A percentile compares a stretch with the other conserved stretches of the same genome.
Evolutionary conservation across 2,113 vertebrate genomes (phyloP).

Genomic region (Siniperca knerii): DNA sequence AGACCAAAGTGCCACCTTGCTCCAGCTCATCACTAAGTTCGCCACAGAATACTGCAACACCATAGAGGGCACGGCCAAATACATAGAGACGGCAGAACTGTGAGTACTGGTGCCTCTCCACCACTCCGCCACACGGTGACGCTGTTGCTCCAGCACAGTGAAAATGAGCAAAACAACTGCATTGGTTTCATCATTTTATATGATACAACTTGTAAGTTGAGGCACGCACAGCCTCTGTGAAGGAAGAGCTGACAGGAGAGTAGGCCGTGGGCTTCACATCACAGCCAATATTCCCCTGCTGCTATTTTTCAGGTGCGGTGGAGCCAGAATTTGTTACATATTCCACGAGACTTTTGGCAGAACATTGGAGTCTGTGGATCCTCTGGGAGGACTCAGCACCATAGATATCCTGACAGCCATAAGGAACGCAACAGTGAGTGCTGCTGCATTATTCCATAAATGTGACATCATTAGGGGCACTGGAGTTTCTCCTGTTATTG

Average conservation of each 20-base stretch:
- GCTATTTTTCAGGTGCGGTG: slow-evolving; percentile 91
- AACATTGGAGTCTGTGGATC: slow-evolving; percentile 97
- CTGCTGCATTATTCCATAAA: not conserved
- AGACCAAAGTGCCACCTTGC: slow-evolving; percentile 96
- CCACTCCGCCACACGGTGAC: slow-evolving; percentile 47
- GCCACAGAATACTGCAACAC: slow-evolving; percentile 99
- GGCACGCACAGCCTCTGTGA: slow-evolving; percentile 63
- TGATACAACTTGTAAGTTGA: slow-evolving; percentile 66
- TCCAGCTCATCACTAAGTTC: slow-evolving; percentile 99
- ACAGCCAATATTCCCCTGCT: slow-evolving; percentile 46
- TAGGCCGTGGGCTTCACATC: slow-evolving; percentile 54
- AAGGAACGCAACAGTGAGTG: slow-evolving; percentile 96
- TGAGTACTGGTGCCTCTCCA: slow-evolving; percentile 82
- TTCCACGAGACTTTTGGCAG: slow-evolving; percentile 99
- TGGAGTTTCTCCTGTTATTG: not conserved
- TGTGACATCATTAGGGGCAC: slow-evolving; percentile 5
- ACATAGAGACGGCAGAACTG: slow-evolving; percentile 98
- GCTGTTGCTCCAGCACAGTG: slow-evolving; percentile 55
- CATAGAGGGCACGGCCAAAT: slow-evolving; percentile 99
- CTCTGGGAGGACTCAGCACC: slow-evolving; percentile 96
- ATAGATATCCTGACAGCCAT: slow-evolving; percentile 98
- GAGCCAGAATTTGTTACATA: slow-evolving; percentile 98
- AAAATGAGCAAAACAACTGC: slow-evolving; percentile 55
- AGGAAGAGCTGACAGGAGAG: slow-evolving; percentile 62
- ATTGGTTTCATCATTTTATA: slow-evolving; percentile 71